Evolutionary conservation across 2,797 vertebrate species (phyloP).

Genomic region (Urocyon cinereoargenteus): DNA sequence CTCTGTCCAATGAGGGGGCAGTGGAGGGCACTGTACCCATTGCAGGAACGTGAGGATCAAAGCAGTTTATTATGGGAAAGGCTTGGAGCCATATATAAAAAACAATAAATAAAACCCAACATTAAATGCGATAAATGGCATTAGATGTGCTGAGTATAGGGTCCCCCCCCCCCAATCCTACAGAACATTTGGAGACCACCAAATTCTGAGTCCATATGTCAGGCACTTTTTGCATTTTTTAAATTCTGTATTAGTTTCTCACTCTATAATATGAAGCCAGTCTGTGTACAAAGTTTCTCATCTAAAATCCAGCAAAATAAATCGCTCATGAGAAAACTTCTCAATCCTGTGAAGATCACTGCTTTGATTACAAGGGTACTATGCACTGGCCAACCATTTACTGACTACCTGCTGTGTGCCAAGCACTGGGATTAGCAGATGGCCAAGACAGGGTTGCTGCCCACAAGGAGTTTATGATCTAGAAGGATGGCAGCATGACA

Average conservation of each 20-base stretch:
- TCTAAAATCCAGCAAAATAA: background rate
- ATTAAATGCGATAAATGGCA: background rate
- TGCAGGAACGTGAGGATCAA: background rate
- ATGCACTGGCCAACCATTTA: background rate
- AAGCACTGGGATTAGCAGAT: no score
- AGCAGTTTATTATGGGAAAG: background rate
- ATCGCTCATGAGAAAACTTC: background rate
- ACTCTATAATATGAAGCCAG: background rate
- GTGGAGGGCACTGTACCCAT: background rate
- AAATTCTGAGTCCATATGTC: rapidly evolving
- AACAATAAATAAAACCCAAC: background rate
- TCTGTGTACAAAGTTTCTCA: background rate
- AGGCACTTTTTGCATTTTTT: slow-evolving; percentile 51
- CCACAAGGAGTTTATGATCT: no score
- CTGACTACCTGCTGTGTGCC: background rate
- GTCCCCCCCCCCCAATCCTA: background rate
- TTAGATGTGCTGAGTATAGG: background rate
- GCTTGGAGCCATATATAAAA: background rate
- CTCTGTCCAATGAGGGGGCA: background rate
- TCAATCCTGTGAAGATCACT: background rate
- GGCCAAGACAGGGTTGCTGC: background rate
- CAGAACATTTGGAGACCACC: background rate
- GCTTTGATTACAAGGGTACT: background rate
- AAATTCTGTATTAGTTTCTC: background rate
- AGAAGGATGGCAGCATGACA: background rate